phyloP scores from a whole-genome alignment of 1,140 invertebrate genomes.

The Mya arenaria region DNA sequence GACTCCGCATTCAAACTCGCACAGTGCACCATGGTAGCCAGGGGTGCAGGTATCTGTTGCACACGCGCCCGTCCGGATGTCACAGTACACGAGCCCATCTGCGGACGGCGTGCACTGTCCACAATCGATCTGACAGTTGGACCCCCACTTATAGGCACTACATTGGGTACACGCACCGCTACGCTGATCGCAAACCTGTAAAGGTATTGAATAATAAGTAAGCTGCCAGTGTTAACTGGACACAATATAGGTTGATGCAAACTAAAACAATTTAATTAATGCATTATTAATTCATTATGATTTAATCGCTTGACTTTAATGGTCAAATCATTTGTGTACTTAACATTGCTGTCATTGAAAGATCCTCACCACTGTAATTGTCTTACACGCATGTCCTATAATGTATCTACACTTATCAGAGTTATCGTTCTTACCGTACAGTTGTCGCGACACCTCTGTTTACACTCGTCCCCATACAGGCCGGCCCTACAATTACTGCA shows the following conservation, averaged over 20 bases:
- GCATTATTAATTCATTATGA: too few relatives aligned
- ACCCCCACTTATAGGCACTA: not conserved
- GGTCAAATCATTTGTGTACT: too few relatives aligned
- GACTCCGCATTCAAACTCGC: not conserved
- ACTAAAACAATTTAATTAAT: too few relatives aligned
- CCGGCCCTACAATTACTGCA: slow-evolving; percentile 31
- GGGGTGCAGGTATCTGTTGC: slow-evolving; percentile 2
- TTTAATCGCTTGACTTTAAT: too few relatives aligned
- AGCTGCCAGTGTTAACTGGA: too few relatives aligned
- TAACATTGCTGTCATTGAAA: too few relatives aligned
- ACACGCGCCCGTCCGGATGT: slow-evolving; percentile 29
- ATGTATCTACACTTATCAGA: too few relatives aligned
- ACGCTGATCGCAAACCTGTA: slow-evolving; percentile 19
- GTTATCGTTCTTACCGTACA: slow-evolving; percentile 1
- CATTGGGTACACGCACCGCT: slow-evolving; percentile 7
- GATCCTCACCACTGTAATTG: too few relatives aligned
- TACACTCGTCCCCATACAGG: slow-evolving; percentile 21
- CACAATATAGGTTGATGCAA: too few relatives aligned
- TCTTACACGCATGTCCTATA: too few relatives aligned
- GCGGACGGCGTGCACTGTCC: not conserved
- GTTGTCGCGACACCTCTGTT: slow-evolving; percentile 3
- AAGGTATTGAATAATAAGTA: too few relatives aligned
- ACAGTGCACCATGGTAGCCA: slow-evolving; percentile 34
- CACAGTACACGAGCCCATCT: slow-evolving; percentile 12
- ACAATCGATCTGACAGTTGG: not conserved